Base-by-base conservation (phyloP, 1,140 invertebrate species). In the Trachymyrmex cornetzi region DNA sequence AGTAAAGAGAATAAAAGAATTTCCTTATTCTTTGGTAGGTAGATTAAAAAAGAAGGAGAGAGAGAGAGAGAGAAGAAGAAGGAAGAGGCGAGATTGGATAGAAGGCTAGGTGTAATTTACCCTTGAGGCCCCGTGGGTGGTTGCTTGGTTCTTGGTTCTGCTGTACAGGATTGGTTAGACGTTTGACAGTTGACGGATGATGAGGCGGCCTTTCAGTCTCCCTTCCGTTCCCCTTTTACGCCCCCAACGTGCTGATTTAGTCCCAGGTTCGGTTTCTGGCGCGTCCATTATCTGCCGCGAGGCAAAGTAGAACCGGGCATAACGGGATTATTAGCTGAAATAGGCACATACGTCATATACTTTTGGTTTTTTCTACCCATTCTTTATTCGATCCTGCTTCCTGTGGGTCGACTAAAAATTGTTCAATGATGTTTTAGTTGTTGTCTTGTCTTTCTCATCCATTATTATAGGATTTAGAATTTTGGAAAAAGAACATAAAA, bases 181-280 rank as follows among this genome's bases (percentile, higher is more conserved):
- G 93, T 93, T 93, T 94, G 95, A 95, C 95, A 95, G 91, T 94
- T 95, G 95, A 95, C 94, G 94, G 92, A 95, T 95, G 93, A 95
- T 93, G 92, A 95, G 94, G 90, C 94, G 93, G 94, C 94, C 94
- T 93, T 89, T 92, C 89, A 93, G 90, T 90, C 82, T 89, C 89
- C 80, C 84, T 88, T 81, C 22, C 30, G 19, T 57, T 82, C 82
- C 86, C 86, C 89, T 79, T 89, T 88, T 91, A 90, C 92, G 90
- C 92, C 92, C 90, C 79, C 88, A 82, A 91, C 90, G 69, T 88
- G 64, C 59, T 85, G 81, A 72, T 85, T 72, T 80, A 69, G 80
- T 77, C 81, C 53, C 67, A 38, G 85, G 63, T 82, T 86, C 89
- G 88, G 80, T 80, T 85, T 85, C 77, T 77, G 85, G 57, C 87